Percentiles rank a stretch among this genome's conserved stretches.
Evolutionary conservation across 2,113 vertebrate genomes (phyloP).

Genomic region (Orcinus orca): DNA sequence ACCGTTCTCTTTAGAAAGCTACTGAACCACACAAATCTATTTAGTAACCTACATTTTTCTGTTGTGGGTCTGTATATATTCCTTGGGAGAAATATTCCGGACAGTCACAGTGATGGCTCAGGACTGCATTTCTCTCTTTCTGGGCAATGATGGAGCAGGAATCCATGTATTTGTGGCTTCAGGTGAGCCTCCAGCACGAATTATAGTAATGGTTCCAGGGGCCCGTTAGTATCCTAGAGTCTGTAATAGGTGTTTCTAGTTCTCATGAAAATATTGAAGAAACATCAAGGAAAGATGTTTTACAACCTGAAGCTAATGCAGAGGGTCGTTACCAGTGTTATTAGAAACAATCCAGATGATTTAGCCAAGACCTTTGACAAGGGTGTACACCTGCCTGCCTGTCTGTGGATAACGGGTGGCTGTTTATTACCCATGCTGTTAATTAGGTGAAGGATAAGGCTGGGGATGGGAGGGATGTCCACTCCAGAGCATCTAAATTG

Average conservation of each 20-base stretch:
- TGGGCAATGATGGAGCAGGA: background rate
- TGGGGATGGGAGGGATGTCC: slow-evolving; percentile 28
- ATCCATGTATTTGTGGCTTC: slow-evolving; percentile 36
- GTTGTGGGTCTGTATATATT: background rate
- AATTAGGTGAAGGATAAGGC: slow-evolving; percentile 72
- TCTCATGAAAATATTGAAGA: slow-evolving; percentile 85
- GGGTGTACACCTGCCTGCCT: slow-evolving; percentile 79
- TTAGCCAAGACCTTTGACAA: slow-evolving; percentile 82
- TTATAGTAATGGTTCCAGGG: slow-evolving; percentile 70
- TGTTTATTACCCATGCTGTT: slow-evolving; percentile 71
- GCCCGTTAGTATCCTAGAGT: slow-evolving; percentile 74
- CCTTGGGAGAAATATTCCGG: background rate
- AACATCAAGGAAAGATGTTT: slow-evolving; percentile 86
- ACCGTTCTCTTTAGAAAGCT: background rate
- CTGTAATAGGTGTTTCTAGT: slow-evolving; percentile 83
- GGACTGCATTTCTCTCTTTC: background rate
- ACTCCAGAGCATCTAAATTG: background rate
- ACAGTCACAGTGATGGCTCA: fast-evolving
- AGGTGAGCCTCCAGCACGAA: slow-evolving; percentile 70
- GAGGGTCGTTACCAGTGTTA: slow-evolving; percentile 81
- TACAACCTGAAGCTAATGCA: slow-evolving; percentile 77
- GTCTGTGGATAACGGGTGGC: slow-evolving; percentile 77
- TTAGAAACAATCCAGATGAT: slow-evolving; percentile 79
- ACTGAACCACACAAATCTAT: background rate
- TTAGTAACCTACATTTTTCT: background rate